phyloP scores from a whole-genome alignment of 2,797 vertebrate genomes.

The Hozukius guyotensis region DNA sequence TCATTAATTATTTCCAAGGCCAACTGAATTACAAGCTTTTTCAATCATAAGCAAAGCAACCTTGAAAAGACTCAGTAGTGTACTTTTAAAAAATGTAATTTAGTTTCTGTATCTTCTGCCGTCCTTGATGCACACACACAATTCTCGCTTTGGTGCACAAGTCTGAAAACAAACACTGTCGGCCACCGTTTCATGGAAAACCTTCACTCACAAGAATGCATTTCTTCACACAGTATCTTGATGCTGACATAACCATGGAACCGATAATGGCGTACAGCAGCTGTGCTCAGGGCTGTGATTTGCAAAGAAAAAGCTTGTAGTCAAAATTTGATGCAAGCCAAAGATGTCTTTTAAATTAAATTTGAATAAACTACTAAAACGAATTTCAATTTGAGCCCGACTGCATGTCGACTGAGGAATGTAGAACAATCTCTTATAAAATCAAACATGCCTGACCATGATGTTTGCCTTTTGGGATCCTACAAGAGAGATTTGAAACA shows the following conservation, averaged over 20 bases:
- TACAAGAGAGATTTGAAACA: slow-evolving; percentile 12
- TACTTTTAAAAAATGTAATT: not conserved
- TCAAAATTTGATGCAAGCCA: not conserved
- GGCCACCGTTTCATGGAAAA: not conserved
- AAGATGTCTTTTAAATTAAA: not conserved
- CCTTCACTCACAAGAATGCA: not conserved
- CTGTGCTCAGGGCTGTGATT: not conserved
- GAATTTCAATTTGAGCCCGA: not conserved
- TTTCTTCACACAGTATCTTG: not conserved
- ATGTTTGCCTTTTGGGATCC: not conserved
- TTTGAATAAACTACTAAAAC: not conserved
- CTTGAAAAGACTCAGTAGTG: not conserved
- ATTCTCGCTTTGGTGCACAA: not conserved
- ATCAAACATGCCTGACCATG: not conserved
- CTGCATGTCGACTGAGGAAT: not conserved
- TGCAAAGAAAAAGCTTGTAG: not conserved
- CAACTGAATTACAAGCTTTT: not conserved
- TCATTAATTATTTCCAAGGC: not conserved
- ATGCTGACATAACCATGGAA: not conserved
- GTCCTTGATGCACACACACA: too few species aligned
- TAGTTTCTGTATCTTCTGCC: not conserved
- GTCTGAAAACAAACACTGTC: not conserved
- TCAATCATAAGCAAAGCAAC: not conserved
- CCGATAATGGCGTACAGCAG: not conserved
- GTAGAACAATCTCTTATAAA: not conserved